Conservation (phyloP, 2,797 vertebrate species). For the Enteromius radiatus region DNA sequence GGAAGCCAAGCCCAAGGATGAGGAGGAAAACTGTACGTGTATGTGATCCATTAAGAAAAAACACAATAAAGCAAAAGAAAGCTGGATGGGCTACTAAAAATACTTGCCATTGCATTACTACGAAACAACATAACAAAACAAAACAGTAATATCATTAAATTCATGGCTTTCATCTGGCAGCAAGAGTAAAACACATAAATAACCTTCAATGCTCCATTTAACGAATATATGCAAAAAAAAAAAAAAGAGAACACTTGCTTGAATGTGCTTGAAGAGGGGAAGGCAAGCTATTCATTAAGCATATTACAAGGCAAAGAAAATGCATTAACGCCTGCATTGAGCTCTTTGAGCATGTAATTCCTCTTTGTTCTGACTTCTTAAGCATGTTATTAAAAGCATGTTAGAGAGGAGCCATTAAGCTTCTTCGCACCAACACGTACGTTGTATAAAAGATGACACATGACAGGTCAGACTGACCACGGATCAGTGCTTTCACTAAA, state of each 20-base stretch:
- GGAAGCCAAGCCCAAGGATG: constrained; percentile 23
- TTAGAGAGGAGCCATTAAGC: constrained; percentile 49
- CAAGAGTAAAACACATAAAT: constrained; percentile 46
- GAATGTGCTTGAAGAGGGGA: constrained; percentile 47
- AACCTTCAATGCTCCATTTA: constrained; percentile 42
- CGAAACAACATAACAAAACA: background rate
- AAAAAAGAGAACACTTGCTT: constrained; percentile 47
- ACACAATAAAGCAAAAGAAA: background rate
- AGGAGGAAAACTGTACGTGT: constrained; percentile 22
- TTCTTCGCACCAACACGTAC: constrained; percentile 18
- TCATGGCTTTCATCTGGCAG: constrained; percentile 19
- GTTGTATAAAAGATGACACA: constrained; percentile 15
- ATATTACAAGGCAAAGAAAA: constrained; percentile 53
- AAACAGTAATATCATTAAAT: constrained; percentile 13
- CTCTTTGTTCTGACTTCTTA: constrained; percentile 53
- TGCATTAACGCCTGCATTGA: constrained; percentile 54
- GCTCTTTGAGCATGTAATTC: constrained; percentile 58
- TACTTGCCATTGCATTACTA: background rate
- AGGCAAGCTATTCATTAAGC: constrained; percentile 59
- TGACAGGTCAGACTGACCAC: constrained; percentile 29
- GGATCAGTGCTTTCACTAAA: constrained; percentile 29
- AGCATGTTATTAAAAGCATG: constrained; percentile 57
- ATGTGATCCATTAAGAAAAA: constrained; percentile 14
- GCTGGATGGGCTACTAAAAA: background rate
- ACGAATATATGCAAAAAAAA: constrained; percentile 22